Evolutionary conservation across 2,113 vertebrate genomes (phyloP).

Genomic region (Cyanoliseus patagonus): DNA sequence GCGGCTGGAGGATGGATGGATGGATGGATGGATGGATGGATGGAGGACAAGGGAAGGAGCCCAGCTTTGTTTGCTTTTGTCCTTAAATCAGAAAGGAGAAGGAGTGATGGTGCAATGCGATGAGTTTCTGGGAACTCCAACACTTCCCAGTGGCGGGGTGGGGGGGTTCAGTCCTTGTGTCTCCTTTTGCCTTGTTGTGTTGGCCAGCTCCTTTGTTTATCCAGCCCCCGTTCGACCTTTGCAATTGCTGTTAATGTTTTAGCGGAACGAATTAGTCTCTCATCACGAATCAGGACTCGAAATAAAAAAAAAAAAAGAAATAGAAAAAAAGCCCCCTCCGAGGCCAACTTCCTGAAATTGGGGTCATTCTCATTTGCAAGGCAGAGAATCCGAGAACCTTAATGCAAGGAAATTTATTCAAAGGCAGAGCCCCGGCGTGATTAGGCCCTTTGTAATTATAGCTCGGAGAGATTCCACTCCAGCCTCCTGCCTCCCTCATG

Average conservation of each 20-base stretch:
- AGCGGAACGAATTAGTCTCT: slow-evolving; percentile 99
- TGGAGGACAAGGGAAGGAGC: neutral
- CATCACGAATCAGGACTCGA: slow-evolving; percentile 97
- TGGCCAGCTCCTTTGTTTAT: slow-evolving; percentile 83
- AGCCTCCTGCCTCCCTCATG: slow-evolving; percentile 95
- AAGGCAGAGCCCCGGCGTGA: slow-evolving; percentile 92
- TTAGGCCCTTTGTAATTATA: slow-evolving; percentile 99
- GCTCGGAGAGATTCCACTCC: slow-evolving; percentile 93
- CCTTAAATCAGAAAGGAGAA: neutral
- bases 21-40: neutral
- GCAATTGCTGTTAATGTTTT: slow-evolving; percentile 99
- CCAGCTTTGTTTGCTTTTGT: neutral
- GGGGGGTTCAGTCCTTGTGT: slow-evolving; percentile 45
- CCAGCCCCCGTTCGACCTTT: slow-evolving; percentile 88
- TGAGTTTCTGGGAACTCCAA: slow-evolving; percentile 17
- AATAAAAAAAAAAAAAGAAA: slow-evolving; percentile 83
- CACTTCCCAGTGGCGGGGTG: neutral
- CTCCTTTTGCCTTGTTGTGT: slow-evolving; percentile 74
- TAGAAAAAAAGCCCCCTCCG: slow-evolving; percentile 81
- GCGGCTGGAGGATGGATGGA: neutral
- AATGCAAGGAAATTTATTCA: slow-evolving; percentile 93
- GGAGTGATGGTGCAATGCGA: neutral
- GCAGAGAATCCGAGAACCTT: slow-evolving; percentile 90
- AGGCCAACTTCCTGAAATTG: slow-evolving; percentile 98
- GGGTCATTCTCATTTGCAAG: slow-evolving; percentile 99